Evolutionary conservation across 2,888 invertebrate species (phyloP), one percentile per base, ranked within the genome.

Genomic region (Acrobasis consociella): DNA sequence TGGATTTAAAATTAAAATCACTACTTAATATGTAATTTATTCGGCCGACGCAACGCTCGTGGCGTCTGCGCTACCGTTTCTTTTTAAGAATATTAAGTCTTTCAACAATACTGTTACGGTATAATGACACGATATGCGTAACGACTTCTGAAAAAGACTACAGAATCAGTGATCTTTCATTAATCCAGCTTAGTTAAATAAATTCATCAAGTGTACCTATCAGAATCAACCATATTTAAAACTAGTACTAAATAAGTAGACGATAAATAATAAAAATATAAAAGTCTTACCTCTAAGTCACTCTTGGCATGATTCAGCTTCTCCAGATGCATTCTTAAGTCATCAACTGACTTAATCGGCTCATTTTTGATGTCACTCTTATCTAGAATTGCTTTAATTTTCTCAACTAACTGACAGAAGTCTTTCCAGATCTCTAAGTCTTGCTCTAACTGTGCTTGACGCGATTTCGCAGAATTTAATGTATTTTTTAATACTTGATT

Each of bases 361-460:
- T 97, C 97, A 68, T 97, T 96, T n/a, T 93, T 93, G 70, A 97
- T 95, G 74, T 94, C 94, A 37, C 95, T 95, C 78, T 96, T 95
- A 16, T 95, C 94, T 72, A 98, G 92, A 17, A 96, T 95, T 8
- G 95, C 94, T 76, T 94, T 94, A 3, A 97, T 96, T 78, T 96
- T 96, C 63, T 97, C 96, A 76, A 96, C 93, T 22, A 95, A 93
- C 75, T 96, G 95, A 65, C 95, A 95, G 85, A 97, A 98, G 78
- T 97, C 96, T 76, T 96, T 96, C 97, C 97, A 98, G 62, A 96
- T 95, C 73, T 96, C 96, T 11, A 95, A 93, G 72, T 97, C 96
- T 81, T 97, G 96, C 78, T 98, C 97, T 66, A 98, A 84, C 66
- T 95, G 94, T 0, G 96, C 96, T 76, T 95, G 95, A 68, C 96